phyloP scores from a whole-genome alignment of 2,113 vertebrate species.

The Echinops telfairi region DNA sequence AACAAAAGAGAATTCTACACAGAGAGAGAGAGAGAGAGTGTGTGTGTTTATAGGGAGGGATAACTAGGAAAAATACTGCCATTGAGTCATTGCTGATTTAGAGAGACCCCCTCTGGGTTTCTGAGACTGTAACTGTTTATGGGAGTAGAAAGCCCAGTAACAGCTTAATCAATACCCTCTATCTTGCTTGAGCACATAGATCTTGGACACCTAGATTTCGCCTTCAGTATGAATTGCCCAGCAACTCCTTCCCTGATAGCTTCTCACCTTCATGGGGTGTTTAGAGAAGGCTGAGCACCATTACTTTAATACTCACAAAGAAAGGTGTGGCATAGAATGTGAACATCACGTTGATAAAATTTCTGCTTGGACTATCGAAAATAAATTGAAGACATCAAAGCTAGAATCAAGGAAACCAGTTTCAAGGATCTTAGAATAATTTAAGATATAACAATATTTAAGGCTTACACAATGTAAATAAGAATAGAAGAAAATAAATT shows the following conservation, averaged over 20 bases:
- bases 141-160: background rate
- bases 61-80: too few relatives aligned
- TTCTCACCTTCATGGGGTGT: background rate
- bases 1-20: background rate
- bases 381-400: too few relatives aligned
- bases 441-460: fast-evolving
- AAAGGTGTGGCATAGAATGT: background rate
- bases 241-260: background rate
- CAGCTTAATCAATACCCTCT: background rate
- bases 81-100: too few relatives aligned
- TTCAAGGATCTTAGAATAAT: background rate
- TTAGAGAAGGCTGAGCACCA: background rate
- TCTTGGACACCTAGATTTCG: background rate
- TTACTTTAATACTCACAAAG: background rate
- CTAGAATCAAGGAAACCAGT: background rate
- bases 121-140: too few relatives aligned
- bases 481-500: fast-evolving
- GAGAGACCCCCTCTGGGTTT: too few relatives aligned
- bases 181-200: background rate
- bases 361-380: background rate
- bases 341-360: fast-evolving
- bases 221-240: fast-evolving
- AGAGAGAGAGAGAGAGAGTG: background rate
- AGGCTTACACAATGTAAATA: too few relatives aligned
- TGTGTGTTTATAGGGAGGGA: background rate